Evolutionary conservation across 35 echinoderm and acorn worm species (phyloP), one percentile per base, ranked within the genome.

Genomic region (Strongylocentrotus purpuratus): DNA sequence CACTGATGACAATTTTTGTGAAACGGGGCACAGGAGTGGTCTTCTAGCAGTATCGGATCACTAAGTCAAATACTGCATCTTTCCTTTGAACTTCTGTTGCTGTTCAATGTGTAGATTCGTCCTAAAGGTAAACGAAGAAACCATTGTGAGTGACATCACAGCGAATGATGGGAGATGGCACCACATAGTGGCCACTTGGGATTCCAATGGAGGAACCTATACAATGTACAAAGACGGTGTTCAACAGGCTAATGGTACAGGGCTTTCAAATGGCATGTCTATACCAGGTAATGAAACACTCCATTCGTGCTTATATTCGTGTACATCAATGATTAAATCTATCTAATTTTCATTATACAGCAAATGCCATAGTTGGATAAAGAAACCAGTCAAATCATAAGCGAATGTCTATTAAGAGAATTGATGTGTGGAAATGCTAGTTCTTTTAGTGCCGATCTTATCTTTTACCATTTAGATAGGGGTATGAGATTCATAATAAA

Each of bases 131-230:
- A 99, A 99, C 86, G 95, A 88, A 87, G n/a, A 96, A 20, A 45
- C 31, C 2, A 48, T 61, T 45, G 97, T 98, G 13, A 98, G 96
- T 20, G 98, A 99, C 93, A 95, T 98, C 20, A 95, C 87, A 59
- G 92, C 95, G 12, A 99, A 97, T 96, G 98, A 98, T 94, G 96
- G 95, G 1, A 41, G 86, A 31, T 99, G 98, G 98, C 97, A 99
- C 87, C 98, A 99, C 61, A 95, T 99, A 14, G 97, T 95, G 12
- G 65, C 97, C 46, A 99, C 98, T 0, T 99, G 98, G 98, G 95
- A 33, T 12, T 95, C 95, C 86, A 47, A 86, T 17, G 88, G 85
- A 35, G 97, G 98, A 9, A 28, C 91, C 33, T 99, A 97, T 95
- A 70, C 92, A 20, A 95, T 99, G 91, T 99, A 95, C 90, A 98